Conservation (phyloP, 2,797 vertebrate species). For the Onychomys leucogaster region DNA sequence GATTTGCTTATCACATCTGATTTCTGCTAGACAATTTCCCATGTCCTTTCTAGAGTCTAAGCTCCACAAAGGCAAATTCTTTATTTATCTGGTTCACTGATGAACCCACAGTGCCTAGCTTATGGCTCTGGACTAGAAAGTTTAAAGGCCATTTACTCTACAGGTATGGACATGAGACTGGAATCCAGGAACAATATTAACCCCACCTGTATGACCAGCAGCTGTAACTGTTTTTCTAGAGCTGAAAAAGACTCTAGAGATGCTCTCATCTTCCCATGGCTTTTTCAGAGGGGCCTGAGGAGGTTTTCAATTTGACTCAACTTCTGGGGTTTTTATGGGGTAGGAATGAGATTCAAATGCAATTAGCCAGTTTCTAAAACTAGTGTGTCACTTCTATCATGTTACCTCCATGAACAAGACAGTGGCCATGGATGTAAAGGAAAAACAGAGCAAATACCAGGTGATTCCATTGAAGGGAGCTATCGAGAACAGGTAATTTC, state of each 20-base stretch:
- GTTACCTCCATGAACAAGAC: background rate
- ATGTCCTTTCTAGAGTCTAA: background rate
- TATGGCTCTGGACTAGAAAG: background rate
- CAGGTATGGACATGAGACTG: background rate
- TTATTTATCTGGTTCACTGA: background rate
- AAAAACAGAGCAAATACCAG: background rate
- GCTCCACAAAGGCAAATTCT: background rate
- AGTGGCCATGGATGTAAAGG: background rate
- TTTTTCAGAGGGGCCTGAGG: constrained; percentile 51
- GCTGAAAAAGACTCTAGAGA: background rate
- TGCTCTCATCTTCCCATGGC: background rate
- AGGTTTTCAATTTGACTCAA: constrained; percentile 1
- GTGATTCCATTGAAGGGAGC: background rate
- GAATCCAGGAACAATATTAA: background rate
- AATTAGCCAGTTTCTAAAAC: background rate
- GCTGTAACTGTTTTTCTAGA: constrained; percentile 21
- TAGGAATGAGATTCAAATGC: constrained; percentile 4
- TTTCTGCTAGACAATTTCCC: background rate
- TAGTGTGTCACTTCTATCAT: background rate
- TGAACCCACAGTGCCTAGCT: background rate
- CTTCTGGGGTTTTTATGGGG: background rate
- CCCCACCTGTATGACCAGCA: background rate
- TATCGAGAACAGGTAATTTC: background rate
- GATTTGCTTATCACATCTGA: background rate
- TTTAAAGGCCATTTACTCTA: background rate